Conservation (phyloP, 2,113 vertebrate genomes). For the Engystomops pustulosus region DNA sequence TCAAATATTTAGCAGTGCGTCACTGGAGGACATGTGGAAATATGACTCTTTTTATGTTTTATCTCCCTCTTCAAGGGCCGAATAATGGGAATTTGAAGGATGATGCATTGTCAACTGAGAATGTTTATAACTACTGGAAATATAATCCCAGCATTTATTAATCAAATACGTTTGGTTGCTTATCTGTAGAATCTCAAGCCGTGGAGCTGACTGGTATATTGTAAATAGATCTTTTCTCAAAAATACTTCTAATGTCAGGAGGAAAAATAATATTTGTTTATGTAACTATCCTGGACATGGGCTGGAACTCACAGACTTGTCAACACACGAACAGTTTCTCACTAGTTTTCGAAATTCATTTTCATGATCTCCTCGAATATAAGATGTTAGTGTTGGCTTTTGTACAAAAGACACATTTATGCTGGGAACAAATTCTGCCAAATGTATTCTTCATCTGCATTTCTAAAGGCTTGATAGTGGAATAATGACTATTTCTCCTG, state of each 20-base stretch:
- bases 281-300: constrained; percentile 38
- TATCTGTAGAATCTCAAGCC: constrained; percentile 11
- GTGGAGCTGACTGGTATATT: constrained; percentile 30
- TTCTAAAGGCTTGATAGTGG: constrained; percentile 19
- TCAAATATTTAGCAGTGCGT: not conserved
- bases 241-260: constrained; percentile 26
- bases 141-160: constrained; percentile 37
- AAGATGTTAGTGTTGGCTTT: constrained; percentile 53
- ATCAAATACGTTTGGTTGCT: constrained; percentile 28
- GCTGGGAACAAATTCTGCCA: constrained; percentile 50
- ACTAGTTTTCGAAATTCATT: constrained; percentile 43
- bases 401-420: constrained; percentile 52
- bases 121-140: constrained; percentile 49
- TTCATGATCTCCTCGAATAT: constrained; percentile 32
- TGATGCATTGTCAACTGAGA: constrained; percentile 4
- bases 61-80: not conserved
- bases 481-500: constrained; percentile 1
- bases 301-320: constrained; percentile 49
- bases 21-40: constrained; percentile 23
- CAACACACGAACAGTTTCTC: constrained; percentile 48
- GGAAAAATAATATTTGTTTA: constrained; percentile 56
- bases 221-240: constrained; percentile 23
- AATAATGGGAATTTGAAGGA: not conserved
- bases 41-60: not conserved
- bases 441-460: constrained; percentile 36